These are phyloP conservation scores for Phoxinus phoxinus DNA, from an alignment of 2,113 vertebrate genomes.

Conservation along the genomic window DNA sequence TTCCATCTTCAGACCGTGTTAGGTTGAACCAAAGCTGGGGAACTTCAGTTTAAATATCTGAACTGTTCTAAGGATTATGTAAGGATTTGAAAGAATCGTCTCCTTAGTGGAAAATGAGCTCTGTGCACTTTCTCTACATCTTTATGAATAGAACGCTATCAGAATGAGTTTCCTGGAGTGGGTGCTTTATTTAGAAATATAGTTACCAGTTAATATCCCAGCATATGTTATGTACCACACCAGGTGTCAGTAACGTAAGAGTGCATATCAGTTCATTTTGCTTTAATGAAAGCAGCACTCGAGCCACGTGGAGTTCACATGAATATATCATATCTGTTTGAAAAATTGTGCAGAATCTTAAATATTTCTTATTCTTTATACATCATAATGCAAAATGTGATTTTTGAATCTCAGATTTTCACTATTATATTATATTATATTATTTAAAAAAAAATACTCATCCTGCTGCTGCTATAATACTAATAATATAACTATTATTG, in stretches of 20 bases:
- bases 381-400: too few relatives aligned
- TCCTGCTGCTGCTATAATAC: too few relatives aligned
- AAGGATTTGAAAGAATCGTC: not conserved
- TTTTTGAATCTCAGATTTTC: not conserved
- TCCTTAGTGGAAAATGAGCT: not conserved
- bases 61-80: conserved; percentile 28
- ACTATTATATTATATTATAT: too few relatives aligned
- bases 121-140: not conserved
- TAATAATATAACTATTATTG: too few relatives aligned
- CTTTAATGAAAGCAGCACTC: conserved; percentile 1
- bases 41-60: conserved; percentile 21
- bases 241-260: conserved; percentile 8
- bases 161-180: not conserved
- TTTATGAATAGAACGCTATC: not conserved
- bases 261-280: conserved; percentile 10
- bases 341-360: not conserved
- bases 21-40: conserved; percentile 16
- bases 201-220: conserved; percentile 14
- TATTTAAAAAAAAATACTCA: too few relatives aligned
- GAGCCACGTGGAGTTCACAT: not conserved
- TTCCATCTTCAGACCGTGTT: conserved; percentile 8
- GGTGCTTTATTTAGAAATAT: conserved; percentile 1
- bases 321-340: not conserved
- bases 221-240: conserved; percentile 1
- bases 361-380: not conserved